These are phyloP conservation scores for Anas bernieri DNA, from an alignment of 2,797 vertebrate genomes.

Conservation along the genomic window DNA sequence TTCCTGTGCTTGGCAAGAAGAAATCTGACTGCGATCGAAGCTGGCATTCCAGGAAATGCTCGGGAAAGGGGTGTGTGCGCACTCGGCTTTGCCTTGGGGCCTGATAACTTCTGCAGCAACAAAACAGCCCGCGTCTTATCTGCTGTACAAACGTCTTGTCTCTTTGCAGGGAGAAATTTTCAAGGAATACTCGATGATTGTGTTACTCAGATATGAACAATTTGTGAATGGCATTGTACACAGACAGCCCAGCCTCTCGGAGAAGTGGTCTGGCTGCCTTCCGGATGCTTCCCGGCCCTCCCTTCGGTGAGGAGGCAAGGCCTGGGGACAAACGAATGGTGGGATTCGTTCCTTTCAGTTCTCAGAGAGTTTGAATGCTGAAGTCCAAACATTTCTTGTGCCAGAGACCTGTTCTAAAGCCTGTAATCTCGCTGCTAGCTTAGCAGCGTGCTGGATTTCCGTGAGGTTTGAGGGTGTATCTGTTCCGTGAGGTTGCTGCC, in stretches of 20 bases:
- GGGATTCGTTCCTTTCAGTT: not conserved
- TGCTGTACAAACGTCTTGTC: constrained; percentile 19
- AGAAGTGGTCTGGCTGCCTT: not conserved
- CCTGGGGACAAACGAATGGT: not conserved
- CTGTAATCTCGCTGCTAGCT: not conserved
- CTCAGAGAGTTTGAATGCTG: constrained; percentile 31
- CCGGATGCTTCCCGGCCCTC: not conserved
- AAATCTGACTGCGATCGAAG: constrained; percentile 25
- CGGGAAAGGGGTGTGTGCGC: constrained; percentile 1
- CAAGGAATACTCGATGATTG: not conserved
- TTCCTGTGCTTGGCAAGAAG: constrained; percentile 43
- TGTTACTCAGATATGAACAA: not conserved
- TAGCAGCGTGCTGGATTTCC: not conserved
- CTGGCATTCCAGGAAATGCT: constrained; percentile 68
- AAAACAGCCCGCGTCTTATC: not conserved
- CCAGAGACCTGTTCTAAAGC: constrained; percentile 4
- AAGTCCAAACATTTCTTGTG: constrained; percentile 62
- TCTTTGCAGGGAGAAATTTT: constrained; percentile 30
- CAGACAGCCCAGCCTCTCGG: not conserved
- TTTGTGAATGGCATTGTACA: not conserved
- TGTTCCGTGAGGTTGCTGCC: constrained; percentile 35
- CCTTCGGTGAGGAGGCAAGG: not conserved
- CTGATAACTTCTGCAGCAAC: not conserved
- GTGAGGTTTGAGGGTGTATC: not conserved
- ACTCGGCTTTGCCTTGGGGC: not conserved